Evolutionary conservation across 1,140 invertebrate genomes (phyloP), one percentile per base, ranked within the genome.

Genomic region (Dendrolimus kikuchii): DNA sequence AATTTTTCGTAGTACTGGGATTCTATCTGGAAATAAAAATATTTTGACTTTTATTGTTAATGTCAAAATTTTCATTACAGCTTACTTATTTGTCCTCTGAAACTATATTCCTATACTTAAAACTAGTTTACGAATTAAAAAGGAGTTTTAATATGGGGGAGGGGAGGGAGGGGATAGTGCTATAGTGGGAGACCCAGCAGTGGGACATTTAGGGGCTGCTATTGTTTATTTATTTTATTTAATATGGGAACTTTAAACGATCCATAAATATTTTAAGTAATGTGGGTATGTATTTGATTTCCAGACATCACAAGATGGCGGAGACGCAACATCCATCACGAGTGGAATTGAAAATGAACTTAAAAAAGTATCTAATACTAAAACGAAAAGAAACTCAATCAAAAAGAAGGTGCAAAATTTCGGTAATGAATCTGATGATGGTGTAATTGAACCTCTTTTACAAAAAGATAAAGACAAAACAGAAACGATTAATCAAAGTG

Each of bases 261-360:
- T 23, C 23, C 23, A 23, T 23, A 23, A 1, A 23, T 23, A 3
- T 23, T 23, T 2, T 23, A 23, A 23, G 23, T 23, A 23, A 23
- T 23, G 23, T 23, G 23, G 23, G 7, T 40, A 46, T 4, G 43
- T 43, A 46, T 37, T 40, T 10, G 7, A 43, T 58, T 77, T 75
- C 38, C 73, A 86, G 83, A 74, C 78, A 40, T 86, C 82, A 45
- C 77, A 83, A 60, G 81, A 84, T 50, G 79, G 74, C 37, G 73
- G 73, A 41, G 85, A 87, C 53, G 64, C 70, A 39, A 75, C 77
- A 10, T 83, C 80, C 56, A 72, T 82, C 42, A 80, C 74, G 47
- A 86, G 82, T 74, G 71, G 71, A 44, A 53, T 79, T 53, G 85
- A 88, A 59, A 81, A 77, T 59, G 83, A 87, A 63, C 53, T 70